These are phyloP conservation scores for Araneus ventricosus DNA, from an alignment of 1,140 invertebrate genomes.

Conservation along the genomic window DNA sequence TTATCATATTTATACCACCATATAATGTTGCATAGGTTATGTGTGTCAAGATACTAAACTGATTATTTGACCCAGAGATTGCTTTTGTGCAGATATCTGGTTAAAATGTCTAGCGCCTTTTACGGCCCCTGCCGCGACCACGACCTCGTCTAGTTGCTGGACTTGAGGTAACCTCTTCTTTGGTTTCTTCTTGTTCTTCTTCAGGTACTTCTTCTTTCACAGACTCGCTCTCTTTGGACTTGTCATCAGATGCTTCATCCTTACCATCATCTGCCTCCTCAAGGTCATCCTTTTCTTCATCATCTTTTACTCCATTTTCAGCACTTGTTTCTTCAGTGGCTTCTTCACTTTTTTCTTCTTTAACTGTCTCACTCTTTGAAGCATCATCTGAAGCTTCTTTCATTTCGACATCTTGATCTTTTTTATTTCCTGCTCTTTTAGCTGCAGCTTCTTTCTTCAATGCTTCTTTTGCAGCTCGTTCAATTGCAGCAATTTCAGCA, in stretches of 20 bases:
- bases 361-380: constrained; percentile 13
- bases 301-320: constrained; percentile 62
- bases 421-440: constrained; percentile 41
- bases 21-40: constrained; percentile 54
- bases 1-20: constrained; percentile 37
- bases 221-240: constrained; percentile 57
- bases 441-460: constrained; percentile 54
- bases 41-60: constrained; percentile 7
- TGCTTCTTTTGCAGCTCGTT: constrained; percentile 59
- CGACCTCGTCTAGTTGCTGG: constrained; percentile 64
- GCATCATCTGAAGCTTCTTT: constrained; percentile 68
- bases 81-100: not conserved
- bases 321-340: not conserved
- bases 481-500: constrained; percentile 59
- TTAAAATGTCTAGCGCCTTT: constrained; percentile 53
- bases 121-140: constrained; percentile 67
- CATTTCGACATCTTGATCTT: constrained; percentile 70
- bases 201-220: constrained; percentile 60
- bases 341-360: constrained; percentile 47
- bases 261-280: constrained; percentile 68
- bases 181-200: constrained; percentile 64
- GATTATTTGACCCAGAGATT: not conserved
- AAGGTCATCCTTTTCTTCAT: constrained; percentile 29
- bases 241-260: constrained; percentile 65
- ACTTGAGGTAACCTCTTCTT: constrained; percentile 37